phyloP scores from a whole-genome alignment of 2,797 vertebrate genomes.

The Hypotaenidia philippensis region DNA sequence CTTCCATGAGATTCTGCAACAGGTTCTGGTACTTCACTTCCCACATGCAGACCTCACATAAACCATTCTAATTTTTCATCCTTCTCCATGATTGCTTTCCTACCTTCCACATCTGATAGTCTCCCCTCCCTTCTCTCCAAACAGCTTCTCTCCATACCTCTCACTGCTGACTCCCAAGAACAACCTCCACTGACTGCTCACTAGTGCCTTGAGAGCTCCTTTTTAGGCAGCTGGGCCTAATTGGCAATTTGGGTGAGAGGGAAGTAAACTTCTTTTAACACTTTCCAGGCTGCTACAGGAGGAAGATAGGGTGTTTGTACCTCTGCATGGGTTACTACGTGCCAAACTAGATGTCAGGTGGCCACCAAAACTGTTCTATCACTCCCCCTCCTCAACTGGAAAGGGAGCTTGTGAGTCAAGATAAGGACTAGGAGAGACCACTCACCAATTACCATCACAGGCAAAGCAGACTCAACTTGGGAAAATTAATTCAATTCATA shows the following conservation, averaged over 20 bases:
- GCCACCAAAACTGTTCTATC: too few relatives aligned
- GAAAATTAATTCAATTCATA: too few relatives aligned
- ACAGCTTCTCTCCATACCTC: too few relatives aligned
- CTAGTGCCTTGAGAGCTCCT: background rate
- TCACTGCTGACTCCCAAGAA: accelerated
- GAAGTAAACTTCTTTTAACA: background rate
- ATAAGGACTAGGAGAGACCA: too few relatives aligned
- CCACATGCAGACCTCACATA: accelerated
- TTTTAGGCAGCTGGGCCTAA: background rate
- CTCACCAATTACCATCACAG: too few relatives aligned
- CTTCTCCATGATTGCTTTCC: background rate
- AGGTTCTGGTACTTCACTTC: background rate
- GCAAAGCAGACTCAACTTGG: too few relatives aligned
- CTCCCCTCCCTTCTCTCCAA: background rate
- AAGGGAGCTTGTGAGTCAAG: too few relatives aligned
- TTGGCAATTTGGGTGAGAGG: background rate
- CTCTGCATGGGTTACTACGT: accelerated
- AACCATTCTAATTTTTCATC: background rate
- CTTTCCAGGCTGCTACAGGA: background rate
- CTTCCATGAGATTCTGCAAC: background rate
- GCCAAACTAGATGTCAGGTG: background rate
- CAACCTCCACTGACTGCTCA: background rate
- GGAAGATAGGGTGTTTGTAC: background rate
- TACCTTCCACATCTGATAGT: background rate
- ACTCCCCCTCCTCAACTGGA: too few relatives aligned